Percentiles rank a stretch among this genome's conserved stretches.
phyloP scores from a whole-genome alignment of 2,888 invertebrate genomes.

The Eremobia ochroleuca region DNA sequence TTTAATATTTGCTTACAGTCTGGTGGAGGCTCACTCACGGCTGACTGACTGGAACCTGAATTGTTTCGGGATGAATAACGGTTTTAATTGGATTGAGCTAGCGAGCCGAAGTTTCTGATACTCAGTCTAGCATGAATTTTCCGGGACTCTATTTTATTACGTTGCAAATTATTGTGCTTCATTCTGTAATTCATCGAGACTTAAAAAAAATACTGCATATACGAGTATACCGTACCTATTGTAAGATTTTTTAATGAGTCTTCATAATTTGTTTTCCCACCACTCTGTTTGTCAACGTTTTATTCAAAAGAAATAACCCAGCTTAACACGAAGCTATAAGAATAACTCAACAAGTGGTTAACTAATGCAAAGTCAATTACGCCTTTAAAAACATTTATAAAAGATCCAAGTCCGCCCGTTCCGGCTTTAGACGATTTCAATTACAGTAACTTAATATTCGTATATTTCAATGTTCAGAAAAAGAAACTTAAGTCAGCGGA shows the following conservation, averaged over 20 bases:
- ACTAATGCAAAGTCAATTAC: conserved; percentile 18
- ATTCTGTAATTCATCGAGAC: background rate
- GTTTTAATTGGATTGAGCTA: conserved; percentile 18
- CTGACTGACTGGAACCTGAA: background rate
- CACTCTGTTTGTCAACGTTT: background rate
- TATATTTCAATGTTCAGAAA: conserved; percentile 21
- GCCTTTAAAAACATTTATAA: conserved; percentile 10
- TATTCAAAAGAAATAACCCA: conserved; percentile 12
- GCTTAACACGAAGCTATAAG: background rate
- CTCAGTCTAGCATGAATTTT: too few species aligned
- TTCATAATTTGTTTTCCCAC: background rate
- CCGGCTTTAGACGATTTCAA: conserved; percentile 3
- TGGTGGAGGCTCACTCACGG: conserved; percentile 13
- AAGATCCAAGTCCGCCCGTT: background rate
- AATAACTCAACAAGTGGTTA: conserved; percentile 25
- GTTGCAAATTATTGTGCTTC: background rate
- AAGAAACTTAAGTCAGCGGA: background rate
- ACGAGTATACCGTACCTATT: background rate
- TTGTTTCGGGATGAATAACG: conserved; percentile 9
- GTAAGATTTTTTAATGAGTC: conserved; percentile 5
- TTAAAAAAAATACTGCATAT: background rate
- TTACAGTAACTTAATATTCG: conserved; percentile 12
- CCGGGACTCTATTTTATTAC: background rate
- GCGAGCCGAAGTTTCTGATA: background rate
- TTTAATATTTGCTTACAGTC: conserved; percentile 25